Evolutionary conservation across 2,888 invertebrate species (phyloP).

Genomic region (Drosophila greeni): DNA sequence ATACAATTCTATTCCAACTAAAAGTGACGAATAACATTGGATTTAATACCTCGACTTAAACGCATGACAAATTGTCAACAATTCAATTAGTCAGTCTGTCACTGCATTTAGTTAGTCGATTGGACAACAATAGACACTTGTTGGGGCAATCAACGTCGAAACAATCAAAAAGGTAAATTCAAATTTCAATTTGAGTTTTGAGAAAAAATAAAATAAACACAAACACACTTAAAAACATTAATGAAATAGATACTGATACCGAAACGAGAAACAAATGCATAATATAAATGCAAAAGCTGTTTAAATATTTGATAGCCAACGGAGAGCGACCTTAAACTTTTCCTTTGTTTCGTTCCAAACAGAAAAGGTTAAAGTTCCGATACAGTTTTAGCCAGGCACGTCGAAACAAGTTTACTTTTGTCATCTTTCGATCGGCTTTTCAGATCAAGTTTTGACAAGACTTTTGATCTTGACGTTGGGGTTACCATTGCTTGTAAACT

Average conservation of each 20-base stretch:
- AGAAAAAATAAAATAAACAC: constrained; percentile 14
- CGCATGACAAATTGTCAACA: constrained; percentile 58
- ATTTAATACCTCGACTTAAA: constrained; percentile 6
- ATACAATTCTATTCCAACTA: neutral
- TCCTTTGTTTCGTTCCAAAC: constrained; percentile 29
- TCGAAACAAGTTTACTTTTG: constrained; percentile 27
- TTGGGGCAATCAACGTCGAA: constrained; percentile 46
- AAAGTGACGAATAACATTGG: neutral
- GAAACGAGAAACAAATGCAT: constrained; percentile 28
- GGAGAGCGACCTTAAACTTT: constrained; percentile 59
- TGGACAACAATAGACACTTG: constrained; percentile 44
- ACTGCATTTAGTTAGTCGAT: constrained; percentile 9
- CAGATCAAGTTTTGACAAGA: constrained; percentile 4
- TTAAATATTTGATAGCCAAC: constrained; percentile 58
- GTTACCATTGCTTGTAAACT: neutral
- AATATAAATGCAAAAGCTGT: constrained; percentile 56
- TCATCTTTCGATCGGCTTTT: constrained; percentile 12
- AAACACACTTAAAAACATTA: constrained; percentile 15
- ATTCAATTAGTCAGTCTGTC: constrained; percentile 32
- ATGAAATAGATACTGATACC: constrained; percentile 20
- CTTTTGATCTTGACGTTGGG: neutral
- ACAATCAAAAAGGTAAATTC: constrained; percentile 57
- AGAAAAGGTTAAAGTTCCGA: constrained; percentile 45
- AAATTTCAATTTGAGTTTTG: constrained; percentile 38
- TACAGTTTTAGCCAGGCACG: constrained; percentile 21